Conservation (phyloP, 2,113 vertebrate species). For the Triplophysa rosa region DNA sequence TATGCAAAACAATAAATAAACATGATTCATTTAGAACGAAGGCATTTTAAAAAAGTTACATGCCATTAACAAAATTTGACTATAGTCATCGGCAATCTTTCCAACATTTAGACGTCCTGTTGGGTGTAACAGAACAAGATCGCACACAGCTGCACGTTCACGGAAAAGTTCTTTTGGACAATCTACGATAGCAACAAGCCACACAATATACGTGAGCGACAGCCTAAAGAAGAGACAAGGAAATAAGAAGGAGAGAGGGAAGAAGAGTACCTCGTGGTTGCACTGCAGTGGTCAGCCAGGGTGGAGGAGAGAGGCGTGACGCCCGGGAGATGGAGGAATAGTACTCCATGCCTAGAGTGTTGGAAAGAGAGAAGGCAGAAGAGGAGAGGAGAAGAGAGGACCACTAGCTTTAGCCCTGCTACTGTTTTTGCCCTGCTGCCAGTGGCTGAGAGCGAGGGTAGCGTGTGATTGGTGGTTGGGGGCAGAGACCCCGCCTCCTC, state of each 20-base stretch:
- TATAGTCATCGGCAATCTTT: not conserved
- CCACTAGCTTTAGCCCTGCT: slow-evolving; percentile 49
- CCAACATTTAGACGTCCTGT: not conserved
- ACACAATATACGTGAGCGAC: not conserved
- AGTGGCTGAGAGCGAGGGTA: slow-evolving; percentile 44
- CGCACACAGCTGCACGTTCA: not conserved
- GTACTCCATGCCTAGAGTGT: slow-evolving; percentile 50
- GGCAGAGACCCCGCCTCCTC: slow-evolving; percentile 33
- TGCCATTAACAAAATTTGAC: not conserved
- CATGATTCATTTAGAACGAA: not conserved
- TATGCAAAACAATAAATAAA: slow-evolving; percentile 13
- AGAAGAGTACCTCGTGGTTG: slow-evolving; percentile 49
- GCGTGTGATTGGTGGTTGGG: slow-evolving; percentile 41
- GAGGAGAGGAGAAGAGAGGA: slow-evolving; percentile 54
- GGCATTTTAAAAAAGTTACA: too few relatives aligned
- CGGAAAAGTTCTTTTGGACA: slow-evolving; percentile 39
- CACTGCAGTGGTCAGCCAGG: slow-evolving; percentile 46
- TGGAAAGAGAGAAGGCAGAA: slow-evolving; percentile 36
- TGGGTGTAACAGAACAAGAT: not conserved
- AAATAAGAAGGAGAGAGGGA: slow-evolving; percentile 40
- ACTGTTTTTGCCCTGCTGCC: slow-evolving; percentile 40
- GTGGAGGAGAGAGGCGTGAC: slow-evolving; percentile 51
- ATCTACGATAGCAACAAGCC: slow-evolving; percentile 11
- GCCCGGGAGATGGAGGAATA: slow-evolving; percentile 45
- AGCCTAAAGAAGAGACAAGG: slow-evolving; percentile 3